Evolutionary conservation across 2,888 invertebrate species (phyloP).

Genomic region (Lycia hirtaria): DNA sequence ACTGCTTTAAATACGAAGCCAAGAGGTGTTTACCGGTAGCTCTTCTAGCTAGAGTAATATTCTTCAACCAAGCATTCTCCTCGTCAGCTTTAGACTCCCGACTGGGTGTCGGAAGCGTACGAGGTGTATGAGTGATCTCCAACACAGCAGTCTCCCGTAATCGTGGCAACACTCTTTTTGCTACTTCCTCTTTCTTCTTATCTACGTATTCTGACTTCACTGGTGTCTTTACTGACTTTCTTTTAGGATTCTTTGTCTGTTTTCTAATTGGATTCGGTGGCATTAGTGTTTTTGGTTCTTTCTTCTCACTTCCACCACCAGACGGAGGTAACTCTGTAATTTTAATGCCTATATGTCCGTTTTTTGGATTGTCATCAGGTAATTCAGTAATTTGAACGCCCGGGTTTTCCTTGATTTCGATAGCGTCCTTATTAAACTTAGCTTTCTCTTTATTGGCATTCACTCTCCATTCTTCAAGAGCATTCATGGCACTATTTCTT

Average conservation of each 20-base stretch:
- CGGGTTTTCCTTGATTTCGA: constrained; percentile 34
- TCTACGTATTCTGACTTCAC: constrained; percentile 70
- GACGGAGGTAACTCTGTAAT: constrained; percentile 25
- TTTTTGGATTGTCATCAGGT: constrained; percentile 48
- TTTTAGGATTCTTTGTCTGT: constrained; percentile 26
- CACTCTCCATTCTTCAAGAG: constrained; percentile 87
- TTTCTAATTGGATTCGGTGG: constrained; percentile 13
- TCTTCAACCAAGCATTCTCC: constrained; percentile 92
- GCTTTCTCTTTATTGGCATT: constrained; percentile 44
- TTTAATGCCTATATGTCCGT: constrained; percentile 31
- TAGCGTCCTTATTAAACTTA: constrained; percentile 18
- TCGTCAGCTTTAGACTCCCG: constrained; percentile 89
- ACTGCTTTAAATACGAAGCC: too few relatives aligned
- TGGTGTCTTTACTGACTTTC: constrained; percentile 48
- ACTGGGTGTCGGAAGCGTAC: constrained; percentile 93
- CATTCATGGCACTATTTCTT: constrained; percentile 87
- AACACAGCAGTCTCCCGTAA: constrained; percentile 86
- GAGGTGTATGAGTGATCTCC: constrained; percentile 89
- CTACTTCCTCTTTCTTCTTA: constrained; percentile 65
- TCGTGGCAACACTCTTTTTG: constrained; percentile 78
- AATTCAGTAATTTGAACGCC: constrained; percentile 59
- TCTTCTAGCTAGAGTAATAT: constrained; percentile 90
- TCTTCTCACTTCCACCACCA: constrained; percentile 21
- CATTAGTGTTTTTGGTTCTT: constrained; percentile 13
- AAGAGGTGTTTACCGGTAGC: constrained; percentile 82